A percentile compares a stretch with the other conserved stretches of the same genome.
These are phyloP conservation scores for Yponomeuta evonymella DNA, from an alignment of 2,888 invertebrate genomes.

Conservation along the genomic window DNA sequence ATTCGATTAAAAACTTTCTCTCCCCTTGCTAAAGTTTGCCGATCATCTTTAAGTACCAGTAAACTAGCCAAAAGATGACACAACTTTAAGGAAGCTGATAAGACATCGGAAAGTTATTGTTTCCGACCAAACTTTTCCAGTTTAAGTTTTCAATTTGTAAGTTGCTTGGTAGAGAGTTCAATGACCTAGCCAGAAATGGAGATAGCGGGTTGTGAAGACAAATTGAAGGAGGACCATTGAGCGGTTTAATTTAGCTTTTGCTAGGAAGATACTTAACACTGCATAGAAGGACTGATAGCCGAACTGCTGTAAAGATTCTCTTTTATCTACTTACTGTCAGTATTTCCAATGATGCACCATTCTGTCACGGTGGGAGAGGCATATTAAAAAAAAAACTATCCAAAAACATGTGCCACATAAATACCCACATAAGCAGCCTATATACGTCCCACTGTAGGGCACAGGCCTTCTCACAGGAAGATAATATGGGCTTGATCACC, in stretches of 20 bases:
- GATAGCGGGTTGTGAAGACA: background rate
- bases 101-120: background rate
- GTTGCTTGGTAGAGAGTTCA: background rate
- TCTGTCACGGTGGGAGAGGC: too few relatives aligned
- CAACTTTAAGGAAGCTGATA: background rate
- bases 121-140: background rate
- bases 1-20: background rate
- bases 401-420: too few relatives aligned
- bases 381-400: too few relatives aligned
- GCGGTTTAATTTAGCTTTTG: background rate
- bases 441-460: too few relatives aligned
- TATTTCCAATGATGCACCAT: too few relatives aligned
- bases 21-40: background rate
- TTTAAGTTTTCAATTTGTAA: constrained; percentile 2
- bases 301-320: too few relatives aligned
- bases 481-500: too few relatives aligned
- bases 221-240: constrained; percentile 1
- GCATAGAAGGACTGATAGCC: background rate
- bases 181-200: background rate
- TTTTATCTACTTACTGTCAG: too few relatives aligned
- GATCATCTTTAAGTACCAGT: background rate
- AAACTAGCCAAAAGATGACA: background rate
- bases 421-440: too few relatives aligned
- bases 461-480: too few relatives aligned
- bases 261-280: background rate